Conservation (phyloP, 2,888 invertebrate species). For the Leptopilina syphax region DNA sequence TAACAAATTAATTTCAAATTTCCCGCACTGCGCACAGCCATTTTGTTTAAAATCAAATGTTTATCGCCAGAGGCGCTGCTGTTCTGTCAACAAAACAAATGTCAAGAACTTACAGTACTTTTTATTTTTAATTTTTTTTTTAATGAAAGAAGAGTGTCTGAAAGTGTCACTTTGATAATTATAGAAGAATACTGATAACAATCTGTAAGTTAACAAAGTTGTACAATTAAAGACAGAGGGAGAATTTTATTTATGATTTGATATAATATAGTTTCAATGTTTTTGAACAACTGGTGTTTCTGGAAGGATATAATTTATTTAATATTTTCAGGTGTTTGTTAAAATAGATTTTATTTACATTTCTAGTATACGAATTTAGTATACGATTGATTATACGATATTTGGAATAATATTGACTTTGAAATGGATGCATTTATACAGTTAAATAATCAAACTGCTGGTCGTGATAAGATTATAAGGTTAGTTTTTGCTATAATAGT, state of each 20-base stretch:
- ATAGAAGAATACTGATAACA: not conserved
- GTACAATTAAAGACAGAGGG: not conserved
- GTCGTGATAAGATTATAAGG: slow-evolving; percentile 78
- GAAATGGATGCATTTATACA: slow-evolving; percentile 77
- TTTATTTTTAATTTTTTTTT: not conserved
- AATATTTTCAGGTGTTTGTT: not conserved
- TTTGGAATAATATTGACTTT: not conserved
- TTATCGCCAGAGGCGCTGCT: not conserved
- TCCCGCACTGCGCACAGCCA: too few relatives aligned
- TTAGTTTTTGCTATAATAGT: slow-evolving; percentile 56
- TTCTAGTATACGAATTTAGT: not conserved
- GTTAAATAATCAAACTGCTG: slow-evolving; percentile 78
- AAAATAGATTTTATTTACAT: not conserved
- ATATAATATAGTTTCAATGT: too few relatives aligned
- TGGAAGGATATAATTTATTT: not conserved
- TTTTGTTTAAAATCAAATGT: not conserved
- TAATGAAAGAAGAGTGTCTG: not conserved
- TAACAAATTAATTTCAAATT: too few relatives aligned
- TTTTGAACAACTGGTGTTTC: not conserved
- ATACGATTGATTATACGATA: not conserved
- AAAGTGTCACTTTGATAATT: not conserved
- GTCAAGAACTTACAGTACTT: not conserved
- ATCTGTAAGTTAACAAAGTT: slow-evolving; percentile 3
- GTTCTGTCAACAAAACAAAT: slow-evolving; percentile 10
- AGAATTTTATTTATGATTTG: too few relatives aligned